A percentile compares a stretch with the other conserved stretches of the same genome.
Conservation (phyloP, 2,113 vertebrate genomes). For the Siniperca knerii region DNA sequence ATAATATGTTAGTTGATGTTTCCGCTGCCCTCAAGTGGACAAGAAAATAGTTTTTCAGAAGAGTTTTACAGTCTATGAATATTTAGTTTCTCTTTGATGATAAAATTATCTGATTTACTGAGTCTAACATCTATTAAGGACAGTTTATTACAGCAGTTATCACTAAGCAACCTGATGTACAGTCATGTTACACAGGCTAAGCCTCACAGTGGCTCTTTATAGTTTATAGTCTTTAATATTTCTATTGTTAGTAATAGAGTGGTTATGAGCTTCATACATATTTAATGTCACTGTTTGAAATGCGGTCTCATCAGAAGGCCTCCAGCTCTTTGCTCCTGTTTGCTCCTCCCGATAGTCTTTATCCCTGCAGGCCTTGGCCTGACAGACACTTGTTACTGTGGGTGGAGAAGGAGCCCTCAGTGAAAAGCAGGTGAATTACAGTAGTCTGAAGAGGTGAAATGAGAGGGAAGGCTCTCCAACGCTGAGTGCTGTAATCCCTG, state of each 20-base stretch:
- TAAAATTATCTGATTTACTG: background rate
- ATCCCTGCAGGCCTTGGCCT: constrained; percentile 18
- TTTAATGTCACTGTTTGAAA: constrained; percentile 35
- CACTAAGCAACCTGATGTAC: background rate
- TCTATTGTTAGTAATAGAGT: background rate
- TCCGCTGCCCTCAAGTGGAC: too few relatives aligned
- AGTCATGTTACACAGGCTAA: background rate
- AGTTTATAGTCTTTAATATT: background rate
- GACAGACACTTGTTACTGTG: constrained; percentile 39
- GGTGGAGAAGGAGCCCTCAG: constrained; percentile 31
- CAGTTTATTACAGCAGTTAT: background rate
- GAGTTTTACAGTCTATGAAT: background rate
- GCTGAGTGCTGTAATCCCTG: constrained; percentile 51
- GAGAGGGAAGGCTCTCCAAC: constrained; percentile 53
- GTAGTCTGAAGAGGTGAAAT: constrained; percentile 48
- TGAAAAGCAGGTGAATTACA: constrained; percentile 56
- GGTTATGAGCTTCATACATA: constrained; percentile 16
- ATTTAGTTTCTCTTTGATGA: background rate
- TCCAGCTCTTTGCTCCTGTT: constrained; percentile 11
- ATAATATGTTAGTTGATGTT: too few relatives aligned
- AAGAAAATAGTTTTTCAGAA: background rate
- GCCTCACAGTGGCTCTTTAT: background rate
- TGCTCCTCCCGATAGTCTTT: constrained; percentile 31
- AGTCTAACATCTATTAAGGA: background rate
- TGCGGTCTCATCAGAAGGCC: background rate